Conservation (phyloP, 2,888 invertebrate genomes). For the Cyaniris semiargus region DNA sequence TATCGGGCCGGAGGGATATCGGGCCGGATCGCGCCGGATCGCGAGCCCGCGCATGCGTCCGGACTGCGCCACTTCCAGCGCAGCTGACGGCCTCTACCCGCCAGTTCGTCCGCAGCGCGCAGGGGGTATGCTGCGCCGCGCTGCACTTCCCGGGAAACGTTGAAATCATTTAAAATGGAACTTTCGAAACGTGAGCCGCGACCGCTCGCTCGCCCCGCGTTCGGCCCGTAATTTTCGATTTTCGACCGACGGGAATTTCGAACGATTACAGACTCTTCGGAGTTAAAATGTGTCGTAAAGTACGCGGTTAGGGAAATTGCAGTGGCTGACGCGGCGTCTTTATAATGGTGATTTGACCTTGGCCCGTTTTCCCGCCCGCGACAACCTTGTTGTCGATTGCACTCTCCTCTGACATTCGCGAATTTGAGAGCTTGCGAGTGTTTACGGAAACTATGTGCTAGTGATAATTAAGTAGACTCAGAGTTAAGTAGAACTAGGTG, state of each 20-base stretch:
- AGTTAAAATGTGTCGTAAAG: slow-evolving; percentile 43
- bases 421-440: slow-evolving; percentile 58
- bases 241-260: background rate
- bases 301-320: slow-evolving; percentile 55
- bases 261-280: background rate
- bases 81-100: slow-evolving; percentile 73
- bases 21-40: slow-evolving; percentile 65
- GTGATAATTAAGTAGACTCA: slow-evolving; percentile 10
- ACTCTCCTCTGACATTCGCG: slow-evolving; percentile 72
- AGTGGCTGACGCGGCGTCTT: slow-evolving; percentile 61
- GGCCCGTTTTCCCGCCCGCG: slow-evolving; percentile 75
- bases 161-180: slow-evolving; percentile 65
- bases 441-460: slow-evolving; percentile 37
- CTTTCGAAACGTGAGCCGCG: slow-evolving; percentile 58
- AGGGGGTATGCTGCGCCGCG: slow-evolving; percentile 70
- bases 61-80: slow-evolving; percentile 77
- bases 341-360: slow-evolving; percentile 68
- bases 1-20: slow-evolving; percentile 69
- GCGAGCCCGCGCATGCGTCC: slow-evolving; percentile 72
- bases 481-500: background rate
- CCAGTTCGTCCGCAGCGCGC: slow-evolving; percentile 62
- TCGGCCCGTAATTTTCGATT: background rate
- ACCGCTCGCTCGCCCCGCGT: slow-evolving; percentile 39
- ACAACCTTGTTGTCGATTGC: slow-evolving; percentile 72
- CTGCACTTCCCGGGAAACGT: slow-evolving; percentile 59